These are phyloP conservation scores for Lumbricus terrestris DNA, from an alignment of 2,888 invertebrate genomes.

Conservation along the genomic window DNA sequence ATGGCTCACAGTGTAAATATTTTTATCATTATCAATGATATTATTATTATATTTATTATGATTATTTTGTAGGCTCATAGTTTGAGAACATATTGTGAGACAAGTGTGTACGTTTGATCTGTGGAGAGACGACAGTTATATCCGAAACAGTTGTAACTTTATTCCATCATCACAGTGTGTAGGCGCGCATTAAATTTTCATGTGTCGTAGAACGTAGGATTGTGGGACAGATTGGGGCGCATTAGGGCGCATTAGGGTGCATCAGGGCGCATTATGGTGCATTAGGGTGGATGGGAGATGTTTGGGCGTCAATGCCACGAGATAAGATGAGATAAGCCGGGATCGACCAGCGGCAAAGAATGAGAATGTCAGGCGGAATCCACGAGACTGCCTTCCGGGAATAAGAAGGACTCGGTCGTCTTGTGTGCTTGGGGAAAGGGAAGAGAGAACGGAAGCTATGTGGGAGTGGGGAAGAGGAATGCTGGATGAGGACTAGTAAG, in stretches of 20 bases:
- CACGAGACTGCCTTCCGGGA: not conserved
- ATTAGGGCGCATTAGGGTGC: not conserved
- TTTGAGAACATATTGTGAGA: too few relatives aligned
- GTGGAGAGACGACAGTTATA: too few relatives aligned
- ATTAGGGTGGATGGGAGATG: not conserved
- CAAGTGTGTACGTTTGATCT: too few relatives aligned
- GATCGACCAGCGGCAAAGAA: not conserved
- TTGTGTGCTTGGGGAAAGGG: not conserved
- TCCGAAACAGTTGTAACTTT: too few relatives aligned
- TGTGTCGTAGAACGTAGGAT: not conserved
- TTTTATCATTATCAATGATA: too few relatives aligned
- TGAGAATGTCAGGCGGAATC: not conserved
- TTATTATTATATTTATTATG: too few relatives aligned
- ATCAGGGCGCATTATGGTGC: not conserved
- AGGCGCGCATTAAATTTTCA: not conserved
- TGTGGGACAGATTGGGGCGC: not conserved
- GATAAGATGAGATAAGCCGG: not conserved
- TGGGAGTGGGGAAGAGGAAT: not conserved
- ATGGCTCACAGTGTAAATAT: too few relatives aligned
- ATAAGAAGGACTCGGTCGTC: not conserved
- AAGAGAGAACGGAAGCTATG: not conserved
- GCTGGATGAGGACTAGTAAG: not conserved
- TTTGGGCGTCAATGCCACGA: not conserved
- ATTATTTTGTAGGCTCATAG: too few relatives aligned
- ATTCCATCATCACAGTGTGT: not conserved